These are phyloP conservation scores for Gisinianus flammeolus DNA, from an alignment of 2,888 invertebrate genomes.

Conservation along the genomic window DNA sequence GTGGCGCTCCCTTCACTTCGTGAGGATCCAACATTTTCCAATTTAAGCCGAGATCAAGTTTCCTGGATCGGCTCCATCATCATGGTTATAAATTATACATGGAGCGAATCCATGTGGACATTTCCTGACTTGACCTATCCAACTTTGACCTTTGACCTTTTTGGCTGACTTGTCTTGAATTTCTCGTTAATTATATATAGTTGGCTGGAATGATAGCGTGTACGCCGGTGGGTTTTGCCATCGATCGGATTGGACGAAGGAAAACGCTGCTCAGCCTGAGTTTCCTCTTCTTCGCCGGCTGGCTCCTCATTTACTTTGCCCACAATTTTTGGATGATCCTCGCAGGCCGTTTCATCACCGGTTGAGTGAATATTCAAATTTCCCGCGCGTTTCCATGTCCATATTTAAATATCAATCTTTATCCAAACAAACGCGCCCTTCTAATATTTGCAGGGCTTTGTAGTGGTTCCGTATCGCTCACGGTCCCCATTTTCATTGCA, in stretches of 20 bases:
- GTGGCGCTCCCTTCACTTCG: background rate
- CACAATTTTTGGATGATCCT: background rate
- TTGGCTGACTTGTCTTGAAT: too few species aligned
- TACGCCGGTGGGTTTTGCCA: background rate
- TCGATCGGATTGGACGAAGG: slow-evolving; percentile 3
- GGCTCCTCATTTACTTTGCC: slow-evolving; percentile 4
- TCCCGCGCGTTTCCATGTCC: background rate
- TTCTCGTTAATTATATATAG: too few species aligned
- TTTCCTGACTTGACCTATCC: too few species aligned
- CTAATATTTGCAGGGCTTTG: background rate
- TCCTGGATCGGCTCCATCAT: slow-evolving; percentile 1
- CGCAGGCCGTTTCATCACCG: background rate
- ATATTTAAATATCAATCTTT: background rate
- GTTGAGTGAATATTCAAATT: background rate
- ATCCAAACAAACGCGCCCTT: background rate
- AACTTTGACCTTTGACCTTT: too few species aligned
- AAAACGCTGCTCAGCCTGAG: background rate
- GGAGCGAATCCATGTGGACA: too few species aligned
- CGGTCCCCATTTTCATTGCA: slow-evolving; percentile 15
- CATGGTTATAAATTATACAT: too few species aligned
- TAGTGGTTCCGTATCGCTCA: background rate
- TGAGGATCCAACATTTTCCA: background rate
- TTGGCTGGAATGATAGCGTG: background rate
- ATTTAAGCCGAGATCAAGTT: background rate
- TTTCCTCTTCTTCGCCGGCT: background rate